Evolutionary conservation across 2,797 vertebrate species (phyloP), one percentile per base, ranked within the genome.

Genomic region (Xyrichtys novacula): DNA sequence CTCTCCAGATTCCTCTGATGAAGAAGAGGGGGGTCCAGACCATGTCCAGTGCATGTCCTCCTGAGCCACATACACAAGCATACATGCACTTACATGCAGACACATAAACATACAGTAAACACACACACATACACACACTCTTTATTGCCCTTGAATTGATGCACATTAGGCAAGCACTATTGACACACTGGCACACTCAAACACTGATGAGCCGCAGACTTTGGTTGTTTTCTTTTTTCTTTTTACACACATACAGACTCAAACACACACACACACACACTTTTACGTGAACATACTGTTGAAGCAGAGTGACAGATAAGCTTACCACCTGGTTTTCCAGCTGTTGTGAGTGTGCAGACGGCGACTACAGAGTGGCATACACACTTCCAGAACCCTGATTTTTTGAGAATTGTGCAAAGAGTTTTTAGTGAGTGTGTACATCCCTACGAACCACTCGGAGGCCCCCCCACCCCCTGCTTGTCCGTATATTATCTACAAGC

Each of bases 1-100:
- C 78, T 96, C 96, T 43, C 96, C 96, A 0, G 96, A 98, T 82
- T 96, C 96, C 9, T 97, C 97, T 0, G 96, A 98, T 0, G 95
- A 96, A 55, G 97, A 98, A 71, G 96, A 98, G 17, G 95, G 96
- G 54, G 97, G 96, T 39, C 96, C 96, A 2, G 97, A 98, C 78
- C 96, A 97, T 8, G 96, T 98, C 81, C 97, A 98, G 91, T 98
- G 97, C 92, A 98, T 98, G 96, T 97, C 97, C 7, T 98, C 97
- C 62, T 98, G 96, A 97, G 94, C 80, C 82, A 34, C 74, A 68
- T 42, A 46, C 43, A 64, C 29, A 67, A 75, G 7, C 31, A 32
- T 32, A 32, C 49, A 70, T 34, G 46, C 22, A 64, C 17, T 47
- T n/a, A 72, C 38, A 81, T 28, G 78, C 29, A 60, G 42, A 69